Conservation (phyloP, 2,888 invertebrate species). For the Drosophila falleni region DNA sequence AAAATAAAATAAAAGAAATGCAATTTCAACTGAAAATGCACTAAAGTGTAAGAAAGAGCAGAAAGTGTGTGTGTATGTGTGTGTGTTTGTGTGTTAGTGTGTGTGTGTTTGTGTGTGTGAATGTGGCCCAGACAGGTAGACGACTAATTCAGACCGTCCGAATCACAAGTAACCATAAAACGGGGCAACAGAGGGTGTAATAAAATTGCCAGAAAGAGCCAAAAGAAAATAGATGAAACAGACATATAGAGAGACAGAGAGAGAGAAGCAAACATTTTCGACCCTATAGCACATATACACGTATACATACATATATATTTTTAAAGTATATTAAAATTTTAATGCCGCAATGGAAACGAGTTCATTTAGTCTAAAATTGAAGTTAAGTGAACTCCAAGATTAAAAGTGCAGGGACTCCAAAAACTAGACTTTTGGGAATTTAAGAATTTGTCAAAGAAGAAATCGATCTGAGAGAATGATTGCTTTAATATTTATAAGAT, state of each 20-base stretch:
- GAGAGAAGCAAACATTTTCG: neutral
- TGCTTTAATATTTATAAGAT: neutral
- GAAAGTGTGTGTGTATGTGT: neutral
- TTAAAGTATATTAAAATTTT: slow-evolving; percentile 7
- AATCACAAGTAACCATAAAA: slow-evolving; percentile 24
- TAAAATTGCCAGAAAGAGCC: slow-evolving; percentile 9
- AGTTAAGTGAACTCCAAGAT: neutral
- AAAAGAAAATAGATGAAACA: neutral
- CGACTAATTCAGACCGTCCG: slow-evolving; percentile 3
- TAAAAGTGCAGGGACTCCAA: neutral
- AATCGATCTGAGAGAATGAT: neutral
- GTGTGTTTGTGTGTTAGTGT: neutral
- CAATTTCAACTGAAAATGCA: slow-evolving; percentile 56
- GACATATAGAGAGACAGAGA: neutral
- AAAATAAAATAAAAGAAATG: slow-evolving; percentile 18
- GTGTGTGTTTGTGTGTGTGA: neutral
- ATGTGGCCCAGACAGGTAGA: slow-evolving; percentile 12
- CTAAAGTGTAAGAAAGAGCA: slow-evolving; percentile 37
- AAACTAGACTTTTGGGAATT: neutral
- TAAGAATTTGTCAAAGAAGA: neutral
- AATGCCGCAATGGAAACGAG: slow-evolving; percentile 1
- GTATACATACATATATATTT: neutral
- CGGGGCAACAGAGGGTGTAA: neutral
- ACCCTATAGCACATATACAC: neutral
- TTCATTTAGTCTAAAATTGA: neutral